Base-by-base conservation (phyloP, 2,888 invertebrate species). In the Cataglyphis rosenhaueri region DNA sequence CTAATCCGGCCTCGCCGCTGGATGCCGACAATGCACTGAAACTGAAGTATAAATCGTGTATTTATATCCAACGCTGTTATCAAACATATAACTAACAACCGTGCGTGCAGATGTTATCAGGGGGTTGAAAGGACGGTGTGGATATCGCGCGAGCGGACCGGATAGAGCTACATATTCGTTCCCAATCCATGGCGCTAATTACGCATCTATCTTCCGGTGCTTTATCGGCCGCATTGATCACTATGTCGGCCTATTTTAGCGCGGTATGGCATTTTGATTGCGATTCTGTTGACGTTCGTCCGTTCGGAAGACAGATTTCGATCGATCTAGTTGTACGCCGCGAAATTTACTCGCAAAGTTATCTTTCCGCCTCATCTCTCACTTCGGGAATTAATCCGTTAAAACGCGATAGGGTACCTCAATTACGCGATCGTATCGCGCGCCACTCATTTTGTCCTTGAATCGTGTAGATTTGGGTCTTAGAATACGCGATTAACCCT, bases 141-240 rank as follows among this genome's bases (percentile, higher is more conserved):
- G 25, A 41, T 81, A 78, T 64, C 52, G 35, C 70, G 61, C 61
- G 64, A 59, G 44, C 38, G 65, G 65, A 78, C 35, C 44, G 79
- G 48, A 52, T 38, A 35, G 38, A 55, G 59, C 59, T 35, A n/a
- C 71, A 32, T 61, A 81, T 87, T 84, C 73, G 66, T 84, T 78
- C 64, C 59, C 48, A 68, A 66, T 81, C 81, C 61, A 78, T 32
- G 61, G 59, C 55, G 87, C 83, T 87, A 87, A 87, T 87, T 87
- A 70, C 78, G 48, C 74, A 70, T 84, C 86, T 83, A 84, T 84
- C 81, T 78, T 81, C 61, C 62, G 55, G 66, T 76, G 73, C 81
- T 85, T 87, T 82, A 83, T 79, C 70, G 66, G 64, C n/a, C 32
- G 18, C 57, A 35, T 25, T n/a, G n/a, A 81, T 85, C 86, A 57